Evolutionary conservation across 2,797 vertebrate species (phyloP).

Genomic region (Oreortyx pictus): DNA sequence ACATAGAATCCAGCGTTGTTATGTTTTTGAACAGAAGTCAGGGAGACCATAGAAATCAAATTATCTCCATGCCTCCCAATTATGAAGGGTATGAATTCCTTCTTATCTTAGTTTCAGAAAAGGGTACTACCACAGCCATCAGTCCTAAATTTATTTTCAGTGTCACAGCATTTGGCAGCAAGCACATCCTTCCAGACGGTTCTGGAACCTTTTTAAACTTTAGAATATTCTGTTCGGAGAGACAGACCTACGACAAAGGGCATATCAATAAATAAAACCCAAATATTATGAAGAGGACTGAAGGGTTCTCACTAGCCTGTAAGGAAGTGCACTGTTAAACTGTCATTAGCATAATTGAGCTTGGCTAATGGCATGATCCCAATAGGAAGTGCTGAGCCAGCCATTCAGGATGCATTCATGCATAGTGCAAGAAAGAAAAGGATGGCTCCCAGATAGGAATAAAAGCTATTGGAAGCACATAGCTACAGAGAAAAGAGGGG

Average conservation of each 20-base stretch:
- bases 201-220: background rate
- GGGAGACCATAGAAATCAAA: background rate
- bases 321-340: background rate
- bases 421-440: background rate
- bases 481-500: background rate
- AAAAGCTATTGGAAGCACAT: background rate
- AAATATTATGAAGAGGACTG: background rate
- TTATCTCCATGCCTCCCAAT: background rate
- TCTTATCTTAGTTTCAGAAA: background rate
- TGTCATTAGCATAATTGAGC: background rate
- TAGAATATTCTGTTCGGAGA: background rate
- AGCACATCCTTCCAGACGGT: background rate
- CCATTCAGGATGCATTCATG: background rate
- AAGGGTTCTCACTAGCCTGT: background rate
- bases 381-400: background rate
- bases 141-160: background rate
- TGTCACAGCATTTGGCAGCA: background rate
- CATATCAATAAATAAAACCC: background rate
- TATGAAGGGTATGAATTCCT: background rate
- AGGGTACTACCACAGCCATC: background rate
- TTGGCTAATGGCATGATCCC: background rate
- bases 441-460: background rate
- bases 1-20: background rate
- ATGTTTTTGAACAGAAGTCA: background rate
- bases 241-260: background rate